A percentile compares a stretch with the other conserved stretches of the same genome.
phyloP scores from a whole-genome alignment of 2,797 vertebrate genomes.

The Tokudaia tokunoshimensis region DNA sequence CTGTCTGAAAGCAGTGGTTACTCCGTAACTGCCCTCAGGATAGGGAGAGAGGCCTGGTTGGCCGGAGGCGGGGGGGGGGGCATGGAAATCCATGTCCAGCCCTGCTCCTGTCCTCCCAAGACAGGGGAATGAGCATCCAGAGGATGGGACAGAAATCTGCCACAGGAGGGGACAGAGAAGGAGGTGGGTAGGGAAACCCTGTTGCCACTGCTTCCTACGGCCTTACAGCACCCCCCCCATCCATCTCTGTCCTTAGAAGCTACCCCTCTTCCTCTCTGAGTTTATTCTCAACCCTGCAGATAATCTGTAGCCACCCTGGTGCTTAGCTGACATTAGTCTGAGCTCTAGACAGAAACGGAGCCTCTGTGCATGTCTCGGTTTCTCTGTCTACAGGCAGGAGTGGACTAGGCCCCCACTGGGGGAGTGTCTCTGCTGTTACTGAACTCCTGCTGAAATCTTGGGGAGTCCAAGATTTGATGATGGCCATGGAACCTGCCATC shows the following conservation, averaged over 20 bases:
- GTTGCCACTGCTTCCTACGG: no score
- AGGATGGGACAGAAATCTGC: neutral
- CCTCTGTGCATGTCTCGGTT: neutral
- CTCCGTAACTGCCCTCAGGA: neutral
- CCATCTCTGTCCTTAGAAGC: neutral
- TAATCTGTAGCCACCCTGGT: neutral
- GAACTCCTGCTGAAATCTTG: fast-evolving
- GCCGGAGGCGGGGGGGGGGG: no score
- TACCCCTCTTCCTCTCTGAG: neutral
- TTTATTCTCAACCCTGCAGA: neutral
- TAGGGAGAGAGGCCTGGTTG: neutral
- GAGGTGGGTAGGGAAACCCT: neutral
- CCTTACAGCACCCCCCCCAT: neutral
- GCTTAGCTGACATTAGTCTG: neutral
- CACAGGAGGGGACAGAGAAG: neutral
- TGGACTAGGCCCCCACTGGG: fast-evolving
- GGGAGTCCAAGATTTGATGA: fast-evolving
- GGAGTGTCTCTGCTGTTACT: neutral
- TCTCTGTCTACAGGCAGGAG: neutral
- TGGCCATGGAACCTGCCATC: fast-evolving
- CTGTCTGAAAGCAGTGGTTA: neutral
- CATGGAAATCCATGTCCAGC: fast-evolving
- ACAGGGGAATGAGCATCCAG: neutral
- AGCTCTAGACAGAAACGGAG: neutral
- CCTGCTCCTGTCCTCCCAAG: neutral